phyloP scores from a whole-genome alignment of 2,797 vertebrate species.

The Linurgus olivaceus region DNA sequence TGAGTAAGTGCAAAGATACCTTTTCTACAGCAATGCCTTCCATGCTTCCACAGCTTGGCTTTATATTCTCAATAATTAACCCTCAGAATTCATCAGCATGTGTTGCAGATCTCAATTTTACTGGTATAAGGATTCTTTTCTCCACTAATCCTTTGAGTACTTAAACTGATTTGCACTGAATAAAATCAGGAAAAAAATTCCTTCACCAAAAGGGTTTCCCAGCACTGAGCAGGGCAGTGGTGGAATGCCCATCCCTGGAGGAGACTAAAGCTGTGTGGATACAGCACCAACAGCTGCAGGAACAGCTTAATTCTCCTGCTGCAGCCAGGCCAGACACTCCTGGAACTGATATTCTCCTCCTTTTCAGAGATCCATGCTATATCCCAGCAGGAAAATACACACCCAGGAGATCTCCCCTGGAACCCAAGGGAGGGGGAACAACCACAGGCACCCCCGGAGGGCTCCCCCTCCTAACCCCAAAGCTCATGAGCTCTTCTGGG shows the following conservation, averaged over 20 bases:
- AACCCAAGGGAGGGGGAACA: fast-evolving
- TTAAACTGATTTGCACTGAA: not conserved
- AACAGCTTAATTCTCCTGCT: not conserved
- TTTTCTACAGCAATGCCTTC: not conserved
- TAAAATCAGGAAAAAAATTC: not conserved
- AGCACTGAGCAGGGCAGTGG: not conserved
- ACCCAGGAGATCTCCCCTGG: fast-evolving
- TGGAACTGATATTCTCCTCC: not conserved
- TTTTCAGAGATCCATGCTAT: not conserved
- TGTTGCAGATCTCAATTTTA: not conserved
- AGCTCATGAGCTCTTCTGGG: fast-evolving
- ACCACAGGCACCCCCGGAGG: not conserved
- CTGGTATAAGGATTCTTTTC: not conserved
- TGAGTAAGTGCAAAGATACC: not conserved
- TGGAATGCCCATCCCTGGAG: not conserved
- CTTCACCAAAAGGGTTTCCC: not conserved
- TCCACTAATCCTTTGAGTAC: not conserved
- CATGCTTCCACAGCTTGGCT: not conserved
- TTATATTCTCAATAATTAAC: not conserved
- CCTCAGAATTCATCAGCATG: not conserved
- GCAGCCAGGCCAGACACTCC: not conserved
- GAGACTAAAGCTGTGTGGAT: not conserved
- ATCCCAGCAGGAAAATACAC: not conserved
- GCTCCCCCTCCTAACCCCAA: not conserved
- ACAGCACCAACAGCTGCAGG: not conserved